Base-by-base conservation (phyloP, 2,888 invertebrate genomes). In the Ferdinandea cuprea region DNA sequence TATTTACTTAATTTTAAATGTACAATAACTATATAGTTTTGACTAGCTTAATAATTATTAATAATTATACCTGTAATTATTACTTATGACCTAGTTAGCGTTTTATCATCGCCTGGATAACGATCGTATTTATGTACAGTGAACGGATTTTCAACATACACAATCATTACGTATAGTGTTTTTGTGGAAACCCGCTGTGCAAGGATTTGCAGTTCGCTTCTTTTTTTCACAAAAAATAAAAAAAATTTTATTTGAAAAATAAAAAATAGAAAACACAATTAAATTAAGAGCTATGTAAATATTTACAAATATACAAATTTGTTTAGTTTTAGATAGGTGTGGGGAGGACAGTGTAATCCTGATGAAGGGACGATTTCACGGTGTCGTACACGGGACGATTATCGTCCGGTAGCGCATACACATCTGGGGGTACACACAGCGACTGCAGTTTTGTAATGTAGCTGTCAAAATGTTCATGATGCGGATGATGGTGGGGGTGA, bases 371-470 rank as follows among this genome's bases (percentile, higher is more conserved):
- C 88, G 96, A 96, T 92, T 97, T 97, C 76, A 98, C 97, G 40
- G 96, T 95, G 89, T 96, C 96, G 91, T 97, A 97, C 83, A 97
- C 94, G 28, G 97, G 96, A 80, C 96, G 94, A 90, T 96, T 95
- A 88, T 96, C 96, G 52, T 90, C 89, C 89, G 95, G 95, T 91
- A 96, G 95, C 63, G 95, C 95, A 87, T 96, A 96, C 61, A 95
- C 95, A 87, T 96, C 96, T 32, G 91, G 89, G 19, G 96, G 95
- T 3, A 95, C 94, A 92, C 97, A 98, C 69, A 98, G 93, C 40
- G 96, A 97, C 90, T 98, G 98, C 86, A 98, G 93, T 90, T 97
- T 97, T 86, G 95, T 96, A 88, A 98, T 94, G 92, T 97, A 98
- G 86, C 96, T 96, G 92, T 98, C 97, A 91, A 98, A 97, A 91